Conservation (phyloP, 2,113 vertebrate species). For the Atherinomorus stipes region DNA sequence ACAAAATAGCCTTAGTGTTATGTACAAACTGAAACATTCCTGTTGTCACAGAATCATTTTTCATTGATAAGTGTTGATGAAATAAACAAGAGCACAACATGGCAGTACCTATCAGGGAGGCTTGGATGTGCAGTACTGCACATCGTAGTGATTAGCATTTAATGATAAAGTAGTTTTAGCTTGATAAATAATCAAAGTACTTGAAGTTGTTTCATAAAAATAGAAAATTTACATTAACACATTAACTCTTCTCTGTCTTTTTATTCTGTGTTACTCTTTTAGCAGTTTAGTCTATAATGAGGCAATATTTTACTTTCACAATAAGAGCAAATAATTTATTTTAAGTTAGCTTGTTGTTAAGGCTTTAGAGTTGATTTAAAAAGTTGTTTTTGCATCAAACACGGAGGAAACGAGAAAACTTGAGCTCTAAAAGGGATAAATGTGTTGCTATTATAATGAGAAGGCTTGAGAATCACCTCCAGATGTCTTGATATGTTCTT, state of each 20-base stretch:
- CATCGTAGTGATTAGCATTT: slow-evolving; percentile 21
- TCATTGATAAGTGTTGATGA: background rate
- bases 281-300: no score
- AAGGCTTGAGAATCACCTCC: background rate
- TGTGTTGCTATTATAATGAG: background rate
- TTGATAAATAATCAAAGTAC: no score
- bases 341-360: no score
- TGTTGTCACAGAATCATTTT: background rate
- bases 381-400: no score
- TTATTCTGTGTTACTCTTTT: no score
- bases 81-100: slow-evolving; percentile 14
- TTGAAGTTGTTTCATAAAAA: no score
- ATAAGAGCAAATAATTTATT: no score
- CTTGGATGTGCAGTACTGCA: slow-evolving; percentile 13
- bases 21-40: background rate
- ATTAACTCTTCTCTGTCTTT: no score
- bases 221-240: no score
- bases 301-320: no score
- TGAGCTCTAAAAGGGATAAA: background rate
- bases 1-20: background rate
- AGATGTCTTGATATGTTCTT: background rate
- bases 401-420: background rate
- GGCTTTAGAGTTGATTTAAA: no score
- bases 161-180: background rate
- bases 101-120: background rate